Conservation (phyloP, 2,113 vertebrate species). For the Gallinago jamesoni region DNA sequence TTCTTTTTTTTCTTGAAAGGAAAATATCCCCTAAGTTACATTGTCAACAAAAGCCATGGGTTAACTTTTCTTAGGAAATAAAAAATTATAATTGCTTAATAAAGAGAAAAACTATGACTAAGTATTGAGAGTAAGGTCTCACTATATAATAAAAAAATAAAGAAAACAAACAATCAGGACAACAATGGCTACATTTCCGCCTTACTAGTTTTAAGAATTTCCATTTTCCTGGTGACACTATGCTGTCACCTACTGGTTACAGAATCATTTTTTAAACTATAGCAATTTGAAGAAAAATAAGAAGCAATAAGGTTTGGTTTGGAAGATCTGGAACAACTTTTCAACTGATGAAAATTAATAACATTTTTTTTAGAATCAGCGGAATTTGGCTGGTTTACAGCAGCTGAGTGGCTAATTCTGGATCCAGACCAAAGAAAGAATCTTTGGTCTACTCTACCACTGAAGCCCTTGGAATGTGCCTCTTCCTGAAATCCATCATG, state of each 20-base stretch:
- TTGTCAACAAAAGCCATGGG: not conserved
- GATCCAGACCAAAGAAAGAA: not conserved
- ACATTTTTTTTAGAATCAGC: not conserved
- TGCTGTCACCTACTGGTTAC: slow-evolving; percentile 38
- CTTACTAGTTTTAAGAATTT: not conserved
- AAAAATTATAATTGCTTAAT: not conserved
- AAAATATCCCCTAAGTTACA: not conserved
- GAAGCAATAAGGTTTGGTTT: not conserved
- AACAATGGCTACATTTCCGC: not conserved
- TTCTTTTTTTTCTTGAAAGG: not conserved
- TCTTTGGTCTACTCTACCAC: not conserved
- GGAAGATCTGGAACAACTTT: not conserved
- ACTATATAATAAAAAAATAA: not conserved
- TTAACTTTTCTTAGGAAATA: not conserved
- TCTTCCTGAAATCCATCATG: not conserved
- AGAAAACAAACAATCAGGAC: not conserved
- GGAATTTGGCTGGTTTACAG: not conserved
- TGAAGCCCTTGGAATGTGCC: not conserved
- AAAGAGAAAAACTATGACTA: not conserved
- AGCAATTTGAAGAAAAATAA: not conserved
- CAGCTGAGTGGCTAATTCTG: not conserved
- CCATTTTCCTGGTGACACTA: not conserved
- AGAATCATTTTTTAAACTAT: not conserved
- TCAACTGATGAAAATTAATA: not conserved
- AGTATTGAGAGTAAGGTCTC: not conserved